Conservation (phyloP, 2,888 invertebrate species). For the Oscheius onirici region DNA sequence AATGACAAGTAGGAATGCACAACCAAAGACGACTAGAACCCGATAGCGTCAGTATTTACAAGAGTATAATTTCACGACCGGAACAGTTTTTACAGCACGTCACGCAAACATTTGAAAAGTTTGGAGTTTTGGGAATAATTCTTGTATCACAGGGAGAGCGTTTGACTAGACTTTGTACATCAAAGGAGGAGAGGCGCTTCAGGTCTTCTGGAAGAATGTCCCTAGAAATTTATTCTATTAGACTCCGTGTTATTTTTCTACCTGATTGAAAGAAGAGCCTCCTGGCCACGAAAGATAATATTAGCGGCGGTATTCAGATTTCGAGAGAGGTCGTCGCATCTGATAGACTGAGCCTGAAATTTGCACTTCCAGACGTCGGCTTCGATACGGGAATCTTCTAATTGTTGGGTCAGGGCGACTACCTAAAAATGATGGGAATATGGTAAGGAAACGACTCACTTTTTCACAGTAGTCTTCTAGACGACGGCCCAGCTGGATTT, state of each 20-base stretch:
- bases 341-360: slow-evolving; percentile 80
- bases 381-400: slow-evolving; percentile 90
- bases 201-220: neutral
- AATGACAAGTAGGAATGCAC: neutral
- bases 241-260: neutral
- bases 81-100: slow-evolving; percentile 59
- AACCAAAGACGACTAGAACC: neutral
- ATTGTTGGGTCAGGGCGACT: slow-evolving; percentile 82
- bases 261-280: neutral
- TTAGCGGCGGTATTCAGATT: neutral
- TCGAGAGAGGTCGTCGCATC: slow-evolving; percentile 44
- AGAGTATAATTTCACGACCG: slow-evolving; percentile 53
- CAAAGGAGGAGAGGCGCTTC: slow-evolving; percentile 20
- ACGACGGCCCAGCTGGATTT: slow-evolving; percentile 86
- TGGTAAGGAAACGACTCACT: slow-evolving; percentile 72
- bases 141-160: slow-evolving; percentile 57
- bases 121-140: slow-evolving; percentile 36
- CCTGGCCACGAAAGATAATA: slow-evolving; percentile 16
- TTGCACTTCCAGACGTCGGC: slow-evolving; percentile 97
- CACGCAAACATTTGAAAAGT: slow-evolving; percentile 56
- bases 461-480: slow-evolving; percentile 86
- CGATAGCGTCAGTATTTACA: slow-evolving; percentile 17
- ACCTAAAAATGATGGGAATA: slow-evolving; percentile 36
- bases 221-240: neutral
- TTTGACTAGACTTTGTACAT: slow-evolving; percentile 43